Conservation (phyloP, 2,888 invertebrate species). For the Napeogenes inachia region DNA sequence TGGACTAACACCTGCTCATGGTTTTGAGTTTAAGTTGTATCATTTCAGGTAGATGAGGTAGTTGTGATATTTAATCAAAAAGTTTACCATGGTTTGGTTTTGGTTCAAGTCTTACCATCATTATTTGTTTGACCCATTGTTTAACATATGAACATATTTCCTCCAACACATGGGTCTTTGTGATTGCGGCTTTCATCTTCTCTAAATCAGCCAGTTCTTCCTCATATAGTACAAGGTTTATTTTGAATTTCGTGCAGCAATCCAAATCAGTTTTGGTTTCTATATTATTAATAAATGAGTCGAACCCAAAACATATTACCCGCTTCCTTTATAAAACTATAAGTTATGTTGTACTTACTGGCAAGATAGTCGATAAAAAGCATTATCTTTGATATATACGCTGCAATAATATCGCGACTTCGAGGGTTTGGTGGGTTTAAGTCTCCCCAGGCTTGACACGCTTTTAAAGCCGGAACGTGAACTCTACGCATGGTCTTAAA, state of each 20-base stretch:
- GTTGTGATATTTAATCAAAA: too few relatives aligned
- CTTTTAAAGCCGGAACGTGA: slow-evolving; percentile 54
- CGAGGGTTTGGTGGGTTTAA: slow-evolving; percentile 68
- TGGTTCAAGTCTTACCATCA: slow-evolving; percentile 72
- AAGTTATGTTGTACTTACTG: slow-evolving; percentile 40
- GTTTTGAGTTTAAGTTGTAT: too few relatives aligned
- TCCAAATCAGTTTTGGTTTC: slow-evolving; percentile 82
- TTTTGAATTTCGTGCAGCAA: slow-evolving; percentile 79
- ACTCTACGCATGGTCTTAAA: slow-evolving; percentile 52
- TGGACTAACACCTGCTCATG: slow-evolving; percentile 80
- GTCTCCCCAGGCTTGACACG: slow-evolving; percentile 64
- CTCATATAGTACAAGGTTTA: slow-evolving; percentile 76
- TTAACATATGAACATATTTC: slow-evolving; percentile 81
- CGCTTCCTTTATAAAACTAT: neutral
- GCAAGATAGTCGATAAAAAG: slow-evolving; percentile 66
- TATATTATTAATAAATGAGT: slow-evolving; percentile 33
- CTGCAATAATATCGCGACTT: slow-evolving; percentile 56
- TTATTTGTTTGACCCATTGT: slow-evolving; percentile 84
- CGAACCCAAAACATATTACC: neutral
- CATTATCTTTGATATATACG: slow-evolving; percentile 63
- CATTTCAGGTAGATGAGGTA: too few relatives aligned
- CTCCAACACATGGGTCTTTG: slow-evolving; percentile 77
- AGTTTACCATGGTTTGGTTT: too few relatives aligned
- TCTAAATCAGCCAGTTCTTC: slow-evolving; percentile 77
- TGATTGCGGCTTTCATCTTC: slow-evolving; percentile 77